Percentiles rank a stretch among this genome's conserved stretches.
These are phyloP conservation scores for Heliconius melpomene DNA, from an alignment of 1,140 invertebrate species.

Conservation along the genomic window DNA sequence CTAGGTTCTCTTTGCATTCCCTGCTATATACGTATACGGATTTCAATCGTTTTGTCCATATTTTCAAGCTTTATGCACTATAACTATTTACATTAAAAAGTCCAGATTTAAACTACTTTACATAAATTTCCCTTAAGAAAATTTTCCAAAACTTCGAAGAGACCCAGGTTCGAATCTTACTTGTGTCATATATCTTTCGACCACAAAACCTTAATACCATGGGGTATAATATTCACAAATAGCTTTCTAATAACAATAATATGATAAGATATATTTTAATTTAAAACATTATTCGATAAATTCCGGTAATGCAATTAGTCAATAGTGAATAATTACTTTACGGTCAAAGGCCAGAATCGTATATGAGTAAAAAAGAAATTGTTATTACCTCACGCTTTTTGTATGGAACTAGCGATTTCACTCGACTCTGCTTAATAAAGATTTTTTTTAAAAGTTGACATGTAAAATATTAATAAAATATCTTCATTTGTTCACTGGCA, in stretches of 20 bases:
- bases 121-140: too few relatives aligned
- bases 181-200: background rate
- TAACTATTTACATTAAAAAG: too few relatives aligned
- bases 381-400: background rate
- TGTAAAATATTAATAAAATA: too few relatives aligned
- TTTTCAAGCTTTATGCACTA: too few relatives aligned
- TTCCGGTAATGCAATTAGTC: slow-evolving; percentile 29
- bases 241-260: background rate
- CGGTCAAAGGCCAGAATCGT: slow-evolving; percentile 27
- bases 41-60: too few relatives aligned
- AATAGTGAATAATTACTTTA: slow-evolving; percentile 35
- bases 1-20: too few relatives aligned
- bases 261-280: background rate
- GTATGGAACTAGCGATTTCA: background rate
- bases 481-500: too few relatives aligned
- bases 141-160: too few relatives aligned
- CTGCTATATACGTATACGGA: too few relatives aligned
- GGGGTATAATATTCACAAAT: background rate
- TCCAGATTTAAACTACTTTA: too few relatives aligned
- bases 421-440: background rate
- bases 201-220: too few relatives aligned
- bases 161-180: background rate
- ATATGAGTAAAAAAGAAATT: slow-evolving; percentile 6
- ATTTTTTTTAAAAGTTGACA: background rate
- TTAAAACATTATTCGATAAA: slow-evolving; percentile 8